These are phyloP conservation scores for Lutraria rhynchaena DNA, from an alignment of 1,140 invertebrate species.

Conservation along the genomic window DNA sequence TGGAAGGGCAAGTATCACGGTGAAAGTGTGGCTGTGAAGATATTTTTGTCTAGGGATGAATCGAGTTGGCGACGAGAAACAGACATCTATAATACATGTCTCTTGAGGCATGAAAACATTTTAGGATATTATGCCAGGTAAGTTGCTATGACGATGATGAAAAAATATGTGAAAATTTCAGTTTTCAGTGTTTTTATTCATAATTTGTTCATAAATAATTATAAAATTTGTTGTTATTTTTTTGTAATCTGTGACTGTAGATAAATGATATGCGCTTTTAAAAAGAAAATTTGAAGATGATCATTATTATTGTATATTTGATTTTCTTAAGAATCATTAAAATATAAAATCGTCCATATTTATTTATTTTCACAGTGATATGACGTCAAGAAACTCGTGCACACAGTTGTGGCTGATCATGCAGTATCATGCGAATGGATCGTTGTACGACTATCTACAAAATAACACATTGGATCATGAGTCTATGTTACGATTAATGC, in stretches of 20 bases:
- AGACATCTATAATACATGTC: constrained; percentile 97
- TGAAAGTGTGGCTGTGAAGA: constrained; percentile 97
- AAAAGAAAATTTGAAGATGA: too few relatives aligned
- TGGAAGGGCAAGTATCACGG: constrained; percentile 93
- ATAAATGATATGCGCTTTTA: too few relatives aligned
- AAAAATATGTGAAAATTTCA: too few relatives aligned
- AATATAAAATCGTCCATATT: too few relatives aligned
- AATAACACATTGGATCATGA: constrained; percentile 75
- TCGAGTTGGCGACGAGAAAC: constrained; percentile 97
- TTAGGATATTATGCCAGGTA: constrained; percentile 92
- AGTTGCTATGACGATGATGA: too few relatives aligned
- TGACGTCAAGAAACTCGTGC: constrained; percentile 89
- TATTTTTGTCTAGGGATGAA: constrained; percentile 96
- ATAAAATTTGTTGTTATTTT: too few relatives aligned
- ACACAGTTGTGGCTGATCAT: constrained; percentile 94
- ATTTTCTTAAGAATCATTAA: too few relatives aligned
- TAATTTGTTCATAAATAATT: too few relatives aligned
- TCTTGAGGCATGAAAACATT: constrained; percentile 97
- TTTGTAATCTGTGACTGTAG: too few relatives aligned
- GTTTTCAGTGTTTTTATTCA: too few relatives aligned
- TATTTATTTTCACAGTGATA: constrained; percentile 87
- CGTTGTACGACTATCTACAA: constrained; percentile 95
- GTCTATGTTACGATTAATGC: constrained; percentile 85
- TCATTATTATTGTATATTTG: too few relatives aligned
- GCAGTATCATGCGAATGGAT: constrained; percentile 97